These are phyloP conservation scores for Ammodramus savannarum DNA, from an alignment of 2,113 vertebrate species.

Conservation along the genomic window DNA sequence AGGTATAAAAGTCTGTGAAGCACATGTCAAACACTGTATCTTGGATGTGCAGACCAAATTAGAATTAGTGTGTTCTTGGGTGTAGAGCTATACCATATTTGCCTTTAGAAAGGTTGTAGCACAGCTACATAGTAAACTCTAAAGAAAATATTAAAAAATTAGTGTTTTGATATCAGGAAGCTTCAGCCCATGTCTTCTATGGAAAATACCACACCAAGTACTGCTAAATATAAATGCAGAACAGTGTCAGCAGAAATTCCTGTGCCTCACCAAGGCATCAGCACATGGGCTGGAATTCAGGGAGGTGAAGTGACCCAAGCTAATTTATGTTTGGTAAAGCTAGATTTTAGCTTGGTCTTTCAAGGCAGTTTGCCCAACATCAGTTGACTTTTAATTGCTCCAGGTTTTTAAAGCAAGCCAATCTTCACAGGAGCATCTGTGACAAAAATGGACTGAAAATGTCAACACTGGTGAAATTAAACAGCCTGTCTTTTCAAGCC, in stretches of 20 bases:
- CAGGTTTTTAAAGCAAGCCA: not conserved
- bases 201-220: not conserved
- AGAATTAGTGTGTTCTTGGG: not conserved
- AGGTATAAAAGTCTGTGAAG: not conserved
- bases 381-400: slow-evolving; percentile 9
- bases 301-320: not conserved
- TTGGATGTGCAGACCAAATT: not conserved
- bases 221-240: not conserved
- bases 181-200: not conserved
- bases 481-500: slow-evolving; percentile 4
- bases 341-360: not conserved
- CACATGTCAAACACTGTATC: not conserved
- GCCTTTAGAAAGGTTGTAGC: not conserved
- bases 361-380: not conserved
- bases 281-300: not conserved
- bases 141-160: not conserved
- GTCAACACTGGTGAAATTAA: not conserved
- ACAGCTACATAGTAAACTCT: not conserved
- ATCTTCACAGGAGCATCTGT: slow-evolving; percentile 19
- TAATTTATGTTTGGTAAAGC: not conserved
- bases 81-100: not conserved
- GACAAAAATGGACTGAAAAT: not conserved
- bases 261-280: not conserved
- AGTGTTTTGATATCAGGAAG: not conserved
- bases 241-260: not conserved